phyloP scores from a whole-genome alignment of 2,113 vertebrate species.

The Paradoxurus hermaphroditus region DNA sequence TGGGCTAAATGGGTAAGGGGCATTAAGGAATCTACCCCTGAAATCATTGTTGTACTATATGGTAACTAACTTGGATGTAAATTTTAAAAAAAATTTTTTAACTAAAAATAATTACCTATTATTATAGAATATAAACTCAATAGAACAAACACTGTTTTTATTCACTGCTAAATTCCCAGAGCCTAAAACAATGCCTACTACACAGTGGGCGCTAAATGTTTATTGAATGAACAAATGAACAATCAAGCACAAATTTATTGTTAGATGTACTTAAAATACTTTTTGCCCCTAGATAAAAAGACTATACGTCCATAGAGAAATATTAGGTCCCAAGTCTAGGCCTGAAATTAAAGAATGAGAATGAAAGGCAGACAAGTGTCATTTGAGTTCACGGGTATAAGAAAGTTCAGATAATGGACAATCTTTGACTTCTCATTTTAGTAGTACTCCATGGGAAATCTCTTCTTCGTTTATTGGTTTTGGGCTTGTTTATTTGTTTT shows the following conservation, averaged over 20 bases:
- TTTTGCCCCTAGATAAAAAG: slow-evolving; percentile 26
- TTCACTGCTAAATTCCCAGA: background rate
- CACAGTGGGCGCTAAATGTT: background rate
- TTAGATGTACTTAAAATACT: background rate
- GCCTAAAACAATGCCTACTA: background rate
- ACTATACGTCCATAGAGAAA: background rate
- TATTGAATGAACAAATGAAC: background rate
- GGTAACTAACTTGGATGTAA: too few relatives aligned
- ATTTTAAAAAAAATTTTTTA: too few relatives aligned
- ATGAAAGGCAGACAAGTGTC: background rate
- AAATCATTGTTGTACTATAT: too few relatives aligned
- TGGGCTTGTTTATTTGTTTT: background rate
- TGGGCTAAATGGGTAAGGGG: too few relatives aligned
- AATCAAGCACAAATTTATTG: slow-evolving; percentile 8
- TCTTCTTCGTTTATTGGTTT: background rate
- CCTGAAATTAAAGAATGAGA: background rate
- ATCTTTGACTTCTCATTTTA: background rate
- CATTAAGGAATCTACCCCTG: too few relatives aligned
- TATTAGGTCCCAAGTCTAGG: slow-evolving; percentile 3
- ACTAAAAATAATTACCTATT: background rate
- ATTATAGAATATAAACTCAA: slow-evolving; percentile 2
- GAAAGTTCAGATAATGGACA: background rate
- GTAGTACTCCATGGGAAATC: background rate
- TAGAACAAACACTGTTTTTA: background rate
- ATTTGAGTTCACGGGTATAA: background rate